Evolutionary conservation across 2,888 invertebrate genomes (phyloP), one percentile per base, ranked within the genome.

Genomic region (Elegia similella): DNA sequence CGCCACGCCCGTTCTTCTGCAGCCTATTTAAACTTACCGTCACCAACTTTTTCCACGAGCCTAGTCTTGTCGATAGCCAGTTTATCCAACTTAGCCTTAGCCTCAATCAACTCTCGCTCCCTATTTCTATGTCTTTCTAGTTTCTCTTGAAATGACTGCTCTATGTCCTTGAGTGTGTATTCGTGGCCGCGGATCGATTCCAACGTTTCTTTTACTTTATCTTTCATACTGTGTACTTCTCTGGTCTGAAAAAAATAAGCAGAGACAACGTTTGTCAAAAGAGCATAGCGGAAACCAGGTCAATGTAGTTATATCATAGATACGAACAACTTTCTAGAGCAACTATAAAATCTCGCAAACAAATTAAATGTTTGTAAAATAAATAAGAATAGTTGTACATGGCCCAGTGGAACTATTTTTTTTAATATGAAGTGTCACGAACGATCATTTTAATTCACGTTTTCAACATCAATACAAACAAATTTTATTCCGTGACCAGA

Each of bases 51-150:
- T 57, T 88, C 82, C 42, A 86, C 69, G 17, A 93, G 65, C 30
- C 79, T 77, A 10, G 68, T 72, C 58, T 92, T 84, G 64, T 93
- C 92, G 23, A 86, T 88, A 13, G 80, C 77, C 61, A 94, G 74
- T 67, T 93, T 93, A 52, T 90, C 88, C 61, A 93, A 78, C 60
- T 92, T 92, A 10, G 84, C 83, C 54, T 81, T 81, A 6, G 89
- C 84, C 52, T 85, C 78, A 0, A 80, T 72, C 56, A 94, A 80
- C 62, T 93, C 93, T 17, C 84, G 75, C 61, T 93, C 89, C 59
- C 92, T 84, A 55, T 89, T 88, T 58, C 84, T 77, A 59, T 93
- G 86, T 32, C 85, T 71, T 29, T 92, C 88, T 13, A 94, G 67
- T 69, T 90, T 92, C 43, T 86, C 81, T 43, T 85, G 78, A 55